A percentile compares a stretch with the other conserved stretches of the same genome.
Evolutionary conservation across 2,888 invertebrate species (phyloP).

Genomic region (Heteropelma amictum): DNA sequence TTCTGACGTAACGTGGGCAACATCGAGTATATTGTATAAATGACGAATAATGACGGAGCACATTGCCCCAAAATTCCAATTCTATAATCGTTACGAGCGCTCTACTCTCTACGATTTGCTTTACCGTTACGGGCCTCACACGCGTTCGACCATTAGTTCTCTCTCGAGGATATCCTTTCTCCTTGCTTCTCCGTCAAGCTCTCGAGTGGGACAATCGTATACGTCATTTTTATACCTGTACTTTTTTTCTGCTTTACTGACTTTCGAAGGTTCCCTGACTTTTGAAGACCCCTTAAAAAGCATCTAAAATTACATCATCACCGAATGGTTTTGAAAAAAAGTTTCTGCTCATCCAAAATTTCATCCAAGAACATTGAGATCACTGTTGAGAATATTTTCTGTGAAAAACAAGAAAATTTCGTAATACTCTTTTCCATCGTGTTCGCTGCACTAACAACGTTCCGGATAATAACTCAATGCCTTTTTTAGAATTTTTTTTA

Average conservation of each 20-base stretch:
- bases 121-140: conserved; percentile 46
- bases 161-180: conserved; percentile 48
- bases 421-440: no score
- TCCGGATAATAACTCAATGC: no score
- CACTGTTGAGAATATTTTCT: no score
- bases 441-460: no score
- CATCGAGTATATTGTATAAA: conserved; percentile 9
- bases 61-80: conserved; percentile 57
- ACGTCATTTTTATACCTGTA: not conserved
- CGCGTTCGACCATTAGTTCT: conserved; percentile 23
- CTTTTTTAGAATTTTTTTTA: no score
- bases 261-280: not conserved
- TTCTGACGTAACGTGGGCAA: conserved; percentile 55
- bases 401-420: no score
- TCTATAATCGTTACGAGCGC: conserved; percentile 48
- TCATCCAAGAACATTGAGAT: no score
- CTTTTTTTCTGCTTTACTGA: not conserved
- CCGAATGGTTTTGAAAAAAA: not conserved
- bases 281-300: no score
- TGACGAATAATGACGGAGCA: conserved; percentile 11
- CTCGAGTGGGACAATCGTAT: not conserved
- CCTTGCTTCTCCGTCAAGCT: conserved; percentile 12
- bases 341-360: no score
- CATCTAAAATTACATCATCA: no score
- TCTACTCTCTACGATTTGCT: conserved; percentile 29